Evolutionary conservation across 2,113 vertebrate genomes (phyloP).

Genomic region (Heterotilapia buettikoferi): DNA sequence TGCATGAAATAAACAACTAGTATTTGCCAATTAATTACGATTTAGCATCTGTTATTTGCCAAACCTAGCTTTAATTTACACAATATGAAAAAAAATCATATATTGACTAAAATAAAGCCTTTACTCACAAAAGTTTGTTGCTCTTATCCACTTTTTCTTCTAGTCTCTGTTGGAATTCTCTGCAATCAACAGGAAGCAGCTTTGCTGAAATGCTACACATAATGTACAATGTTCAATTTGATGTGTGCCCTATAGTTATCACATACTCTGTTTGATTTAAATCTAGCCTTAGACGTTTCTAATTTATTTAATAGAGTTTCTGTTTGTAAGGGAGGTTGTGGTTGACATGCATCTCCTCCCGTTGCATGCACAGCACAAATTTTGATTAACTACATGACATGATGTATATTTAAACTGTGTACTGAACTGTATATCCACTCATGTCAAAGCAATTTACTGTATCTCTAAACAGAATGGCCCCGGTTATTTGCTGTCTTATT

Average conservation of each 20-base stretch:
- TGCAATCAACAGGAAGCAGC: not conserved
- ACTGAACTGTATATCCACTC: not conserved
- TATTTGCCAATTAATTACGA: not conserved
- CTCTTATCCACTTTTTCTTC: not conserved
- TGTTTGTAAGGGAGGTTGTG: not conserved
- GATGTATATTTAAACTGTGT: not conserved
- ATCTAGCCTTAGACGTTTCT: not conserved
- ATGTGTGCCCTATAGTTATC: not conserved
- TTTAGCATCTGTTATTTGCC: not conserved
- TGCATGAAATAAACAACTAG: not conserved
- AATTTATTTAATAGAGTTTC: not conserved
- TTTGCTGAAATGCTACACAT: not conserved
- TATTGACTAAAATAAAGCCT: not conserved
- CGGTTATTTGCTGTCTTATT: not conserved
- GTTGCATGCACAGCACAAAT: not conserved
- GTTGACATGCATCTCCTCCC: not conserved
- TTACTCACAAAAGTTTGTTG: not conserved
- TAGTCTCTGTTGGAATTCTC: not conserved
- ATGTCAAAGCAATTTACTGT: not conserved
- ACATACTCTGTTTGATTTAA: not conserved
- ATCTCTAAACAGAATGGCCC: not conserved
- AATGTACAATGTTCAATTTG: not conserved
- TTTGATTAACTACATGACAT: not conserved
- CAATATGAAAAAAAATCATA: not conserved
- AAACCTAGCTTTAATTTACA: not conserved